A percentile compares a stretch with the other conserved stretches of the same genome.
Evolutionary conservation across 2,797 vertebrate species (phyloP).

Genomic region (Sebastes nivosus): DNA sequence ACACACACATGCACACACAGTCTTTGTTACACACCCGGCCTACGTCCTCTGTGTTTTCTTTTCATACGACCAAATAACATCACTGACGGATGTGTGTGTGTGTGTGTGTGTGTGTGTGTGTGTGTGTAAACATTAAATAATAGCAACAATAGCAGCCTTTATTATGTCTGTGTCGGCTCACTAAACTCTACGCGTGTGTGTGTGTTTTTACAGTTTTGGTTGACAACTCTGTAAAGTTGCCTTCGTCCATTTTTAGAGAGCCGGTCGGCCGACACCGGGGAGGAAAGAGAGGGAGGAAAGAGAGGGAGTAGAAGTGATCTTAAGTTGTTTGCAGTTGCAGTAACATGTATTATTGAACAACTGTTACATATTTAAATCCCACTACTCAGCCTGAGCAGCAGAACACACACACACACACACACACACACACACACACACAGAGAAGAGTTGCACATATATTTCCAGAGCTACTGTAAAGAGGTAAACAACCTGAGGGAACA

Average conservation of each 20-base stretch:
- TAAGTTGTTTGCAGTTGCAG: constrained; percentile 29
- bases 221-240: neutral
- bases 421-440: neutral
- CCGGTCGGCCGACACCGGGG: neutral
- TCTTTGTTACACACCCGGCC: neutral
- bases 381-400: neutral
- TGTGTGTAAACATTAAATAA: neutral
- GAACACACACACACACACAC: neutral
- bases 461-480: neutral
- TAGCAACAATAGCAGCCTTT: neutral
- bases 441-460: neutral
- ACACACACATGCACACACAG: neutral
- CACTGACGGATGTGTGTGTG: neutral
- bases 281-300: neutral
- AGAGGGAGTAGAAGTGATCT: neutral
- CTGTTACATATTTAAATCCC: constrained; percentile 28
- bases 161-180: constrained; percentile 5
- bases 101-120: neutral
- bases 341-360: constrained; percentile 38
- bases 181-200: neutral
- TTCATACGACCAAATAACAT: neutral
- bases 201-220: constrained; percentile 1
- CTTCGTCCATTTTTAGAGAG: neutral
- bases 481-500: neutral
- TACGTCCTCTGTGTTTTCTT: neutral